phyloP scores from a whole-genome alignment of 1,140 invertebrate species.

The Triops cancriformis region DNA sequence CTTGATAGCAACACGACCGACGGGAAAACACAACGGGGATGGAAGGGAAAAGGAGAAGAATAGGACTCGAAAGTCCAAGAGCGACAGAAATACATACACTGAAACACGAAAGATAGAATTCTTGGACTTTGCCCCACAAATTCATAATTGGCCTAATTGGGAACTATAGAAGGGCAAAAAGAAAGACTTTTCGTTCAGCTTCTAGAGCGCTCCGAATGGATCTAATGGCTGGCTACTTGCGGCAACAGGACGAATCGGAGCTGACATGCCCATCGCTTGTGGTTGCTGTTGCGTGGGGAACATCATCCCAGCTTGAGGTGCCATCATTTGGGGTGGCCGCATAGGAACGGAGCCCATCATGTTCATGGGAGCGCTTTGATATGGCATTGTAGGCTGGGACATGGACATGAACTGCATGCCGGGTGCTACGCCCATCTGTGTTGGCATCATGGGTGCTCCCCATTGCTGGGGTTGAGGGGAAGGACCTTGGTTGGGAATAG shows the following conservation, averaged over 20 bases:
- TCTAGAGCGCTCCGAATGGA: not conserved
- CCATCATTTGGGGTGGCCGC: not conserved
- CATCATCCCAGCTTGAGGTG: not conserved
- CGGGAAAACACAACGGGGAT: too few species aligned
- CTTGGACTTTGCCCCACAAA: too few species aligned
- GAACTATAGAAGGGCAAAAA: too few species aligned
- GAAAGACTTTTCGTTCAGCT: not conserved
- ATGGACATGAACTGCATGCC: not conserved
- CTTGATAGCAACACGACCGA: too few species aligned
- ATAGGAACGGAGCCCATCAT: not conserved
- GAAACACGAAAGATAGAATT: too few species aligned
- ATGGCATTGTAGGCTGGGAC: not conserved
- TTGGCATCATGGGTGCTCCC: not conserved
- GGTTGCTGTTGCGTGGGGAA: not conserved
- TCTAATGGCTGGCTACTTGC: not conserved
- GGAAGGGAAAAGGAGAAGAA: too few species aligned
- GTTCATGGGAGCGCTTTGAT: not conserved
- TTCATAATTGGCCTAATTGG: too few species aligned
- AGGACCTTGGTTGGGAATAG: not conserved
- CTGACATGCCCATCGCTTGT: not conserved
- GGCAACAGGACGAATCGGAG: not conserved
- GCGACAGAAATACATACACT: too few species aligned
- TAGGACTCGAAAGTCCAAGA: too few species aligned
- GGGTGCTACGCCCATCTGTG: not conserved
- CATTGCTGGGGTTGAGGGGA: not conserved